Evolutionary conservation across 2,113 vertebrate species (phyloP).

Genomic region (Psilopsiagon aurifrons): DNA sequence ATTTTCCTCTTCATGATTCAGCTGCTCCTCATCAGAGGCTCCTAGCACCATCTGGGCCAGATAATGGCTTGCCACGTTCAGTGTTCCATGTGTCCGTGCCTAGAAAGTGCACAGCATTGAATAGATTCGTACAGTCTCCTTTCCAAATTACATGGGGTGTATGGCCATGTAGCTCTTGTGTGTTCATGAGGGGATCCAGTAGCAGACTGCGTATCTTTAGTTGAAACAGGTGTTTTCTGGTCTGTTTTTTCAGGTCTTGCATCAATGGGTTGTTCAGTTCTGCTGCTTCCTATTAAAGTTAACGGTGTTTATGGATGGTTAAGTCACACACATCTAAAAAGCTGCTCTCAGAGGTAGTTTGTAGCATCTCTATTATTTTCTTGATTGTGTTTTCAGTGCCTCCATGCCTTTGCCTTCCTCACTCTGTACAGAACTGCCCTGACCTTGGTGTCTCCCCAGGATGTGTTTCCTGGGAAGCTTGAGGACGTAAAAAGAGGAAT

Average conservation of each 20-base stretch:
- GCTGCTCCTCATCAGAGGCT: background rate
- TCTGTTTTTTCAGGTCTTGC: background rate
- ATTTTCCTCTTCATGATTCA: background rate
- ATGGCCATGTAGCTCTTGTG: fast-evolving
- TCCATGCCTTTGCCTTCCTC: background rate
- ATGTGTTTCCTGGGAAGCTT: background rate
- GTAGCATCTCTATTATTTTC: background rate
- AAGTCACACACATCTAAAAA: background rate
- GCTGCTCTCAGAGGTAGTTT: background rate
- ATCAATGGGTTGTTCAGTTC: background rate
- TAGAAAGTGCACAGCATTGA: background rate
- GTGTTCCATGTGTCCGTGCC: background rate
- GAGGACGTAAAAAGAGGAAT: background rate
- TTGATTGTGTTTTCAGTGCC: background rate
- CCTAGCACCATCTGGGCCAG: background rate
- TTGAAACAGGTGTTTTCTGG: background rate
- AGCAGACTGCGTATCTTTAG: background rate
- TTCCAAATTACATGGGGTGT: background rate
- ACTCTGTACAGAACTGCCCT: background rate
- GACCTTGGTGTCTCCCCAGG: background rate
- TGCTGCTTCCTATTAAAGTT: background rate
- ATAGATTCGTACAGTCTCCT: fast-evolving
- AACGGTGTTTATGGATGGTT: background rate
- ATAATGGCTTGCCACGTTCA: fast-evolving
- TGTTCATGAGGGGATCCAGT: background rate